Evolutionary conservation across 2,888 invertebrate genomes (phyloP), one percentile per base, ranked within the genome.

Genomic region (Tipula unca): DNA sequence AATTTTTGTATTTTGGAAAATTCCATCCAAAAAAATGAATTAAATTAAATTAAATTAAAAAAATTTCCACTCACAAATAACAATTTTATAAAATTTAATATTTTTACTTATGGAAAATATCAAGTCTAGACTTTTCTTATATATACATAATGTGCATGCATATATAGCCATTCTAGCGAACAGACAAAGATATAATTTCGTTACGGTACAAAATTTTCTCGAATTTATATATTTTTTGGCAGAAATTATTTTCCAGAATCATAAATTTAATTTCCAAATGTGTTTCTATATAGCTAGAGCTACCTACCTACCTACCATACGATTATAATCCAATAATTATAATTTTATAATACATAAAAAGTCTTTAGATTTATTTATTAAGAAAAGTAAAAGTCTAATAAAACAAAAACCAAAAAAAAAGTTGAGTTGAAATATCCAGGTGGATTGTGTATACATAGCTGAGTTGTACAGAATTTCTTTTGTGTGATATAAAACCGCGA

Each of bases 351-450:
- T 35, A 48, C 69, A 10, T 48, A 48, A n/a, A 39, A 69, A 69
- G 69, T 69, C 69, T 13, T 69, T 8, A 69, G 69, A 69, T 69
- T 69, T 69, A 69, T 69, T 25, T 69, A 69, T 69, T 69, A 69
- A 69, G 25, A 69, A 69, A 69, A 69, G 69, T 69, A 69, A 69
- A 69, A 69, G 69, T 69, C 69, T 69, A 69, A 69, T 69, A 69
- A 69, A 69, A 69, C 14, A 69, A 32, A 32, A n/a, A n/a, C n/a
- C n/a, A n/a, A 42, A 42, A 42, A 14, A 69, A 69, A 69, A 69
- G 25, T 69, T 69, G 25, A n/a, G n/a, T n/a, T n/a, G 69, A n/a
- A 69, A 69, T 69, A 69, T 25, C 69, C 69, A 69, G 69, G 69
- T 69, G 69, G 69, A 69, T 69, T 17, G 10, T 69, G 25, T 25